Conservation (phyloP, 2,888 invertebrate genomes). For the Brachylomia viminalis region DNA sequence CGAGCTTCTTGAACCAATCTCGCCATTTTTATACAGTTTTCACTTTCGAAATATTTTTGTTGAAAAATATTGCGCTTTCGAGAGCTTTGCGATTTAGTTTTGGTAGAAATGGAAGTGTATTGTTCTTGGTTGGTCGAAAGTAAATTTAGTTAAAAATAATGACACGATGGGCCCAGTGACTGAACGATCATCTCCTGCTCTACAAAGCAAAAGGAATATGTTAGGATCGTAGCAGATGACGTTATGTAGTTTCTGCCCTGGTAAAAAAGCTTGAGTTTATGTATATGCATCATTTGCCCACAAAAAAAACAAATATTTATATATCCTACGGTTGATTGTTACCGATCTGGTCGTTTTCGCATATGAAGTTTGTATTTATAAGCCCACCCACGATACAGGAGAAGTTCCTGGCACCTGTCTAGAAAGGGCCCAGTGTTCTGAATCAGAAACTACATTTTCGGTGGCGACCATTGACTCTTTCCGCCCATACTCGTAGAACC, state of each 20-base stretch:
- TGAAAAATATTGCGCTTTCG: background rate
- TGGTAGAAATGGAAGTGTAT: background rate
- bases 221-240: background rate
- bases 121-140: background rate
- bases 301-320: background rate
- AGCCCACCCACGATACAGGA: background rate
- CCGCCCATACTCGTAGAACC: background rate
- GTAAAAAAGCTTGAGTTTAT: background rate
- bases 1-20: conserved; percentile 37
- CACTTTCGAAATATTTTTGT: conserved; percentile 30
- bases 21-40: conserved; percentile 28
- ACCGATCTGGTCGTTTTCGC: background rate
- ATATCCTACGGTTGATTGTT: background rate
- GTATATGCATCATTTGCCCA: background rate
- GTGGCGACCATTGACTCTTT: conserved; percentile 13
- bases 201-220: background rate
- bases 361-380: background rate
- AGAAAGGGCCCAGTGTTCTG: background rate
- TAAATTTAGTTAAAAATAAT: background rate
- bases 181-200: too few relatives aligned
- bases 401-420: background rate
- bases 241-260: background rate
- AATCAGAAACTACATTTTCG: conserved; percentile 10
- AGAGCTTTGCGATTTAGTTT: background rate
- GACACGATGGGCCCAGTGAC: background rate